A percentile compares a stretch with the other conserved stretches of the same genome.
Conservation (phyloP, 2,888 invertebrate species). For the Dicycla oo region DNA sequence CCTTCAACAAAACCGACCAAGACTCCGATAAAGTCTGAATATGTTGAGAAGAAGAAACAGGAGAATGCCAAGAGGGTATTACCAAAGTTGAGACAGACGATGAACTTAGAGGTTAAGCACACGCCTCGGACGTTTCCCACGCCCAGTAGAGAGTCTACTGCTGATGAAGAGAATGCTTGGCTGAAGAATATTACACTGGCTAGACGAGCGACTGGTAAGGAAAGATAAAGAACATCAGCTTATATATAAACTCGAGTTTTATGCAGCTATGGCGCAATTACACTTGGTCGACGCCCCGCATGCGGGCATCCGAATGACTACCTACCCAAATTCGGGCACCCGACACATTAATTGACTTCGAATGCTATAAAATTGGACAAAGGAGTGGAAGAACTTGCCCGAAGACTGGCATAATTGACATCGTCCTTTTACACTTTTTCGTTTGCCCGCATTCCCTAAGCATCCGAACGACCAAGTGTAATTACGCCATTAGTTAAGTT, state of each 20-base stretch:
- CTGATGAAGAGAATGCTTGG: conserved; percentile 94
- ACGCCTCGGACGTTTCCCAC: conserved; percentile 95
- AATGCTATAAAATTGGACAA: too few relatives aligned
- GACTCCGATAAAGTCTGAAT: conserved; percentile 79
- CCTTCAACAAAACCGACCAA: conserved; percentile 58
- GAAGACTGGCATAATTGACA: too few relatives aligned
- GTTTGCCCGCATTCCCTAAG: too few relatives aligned
- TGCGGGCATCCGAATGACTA: too few relatives aligned
- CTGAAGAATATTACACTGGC: conserved; percentile 94
- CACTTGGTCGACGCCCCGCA: too few relatives aligned
- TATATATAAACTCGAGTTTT: neutral
- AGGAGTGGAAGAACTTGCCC: too few relatives aligned
- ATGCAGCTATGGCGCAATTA: neutral
- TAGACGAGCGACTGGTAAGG: conserved; percentile 89
- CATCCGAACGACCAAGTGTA: too few relatives aligned
- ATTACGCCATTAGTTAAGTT: neutral
- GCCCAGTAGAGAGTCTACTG: conserved; percentile 94
- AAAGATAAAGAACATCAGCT: neutral
- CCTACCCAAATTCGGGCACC: too few relatives aligned
- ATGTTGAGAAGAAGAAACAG: conserved; percentile 80
- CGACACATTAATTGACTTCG: too few relatives aligned
- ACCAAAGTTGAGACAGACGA: conserved; percentile 90
- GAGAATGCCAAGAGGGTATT: conserved; percentile 81
- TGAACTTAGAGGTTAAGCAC: conserved; percentile 92
- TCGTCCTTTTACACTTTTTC: too few relatives aligned